A percentile compares a stretch with the other conserved stretches of the same genome.
Evolutionary conservation across 1,140 invertebrate genomes (phyloP).

Genomic region (Hirudo medicinalis): DNA sequence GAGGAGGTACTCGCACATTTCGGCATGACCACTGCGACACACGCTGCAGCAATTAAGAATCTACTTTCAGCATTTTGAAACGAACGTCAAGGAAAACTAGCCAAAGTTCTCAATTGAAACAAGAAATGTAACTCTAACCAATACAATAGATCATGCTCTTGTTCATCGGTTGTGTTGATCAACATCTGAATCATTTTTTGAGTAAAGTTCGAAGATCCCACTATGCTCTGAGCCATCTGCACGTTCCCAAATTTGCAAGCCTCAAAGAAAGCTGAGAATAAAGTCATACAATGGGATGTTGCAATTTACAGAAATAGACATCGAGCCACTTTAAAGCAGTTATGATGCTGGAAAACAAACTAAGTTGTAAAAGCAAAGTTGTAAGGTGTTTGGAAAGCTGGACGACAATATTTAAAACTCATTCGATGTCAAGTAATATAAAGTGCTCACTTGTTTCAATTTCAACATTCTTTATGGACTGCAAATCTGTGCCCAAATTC

Average conservation of each 20-base stretch:
- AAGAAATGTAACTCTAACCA: background rate
- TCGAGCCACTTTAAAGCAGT: too few species aligned
- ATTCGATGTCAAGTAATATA: too few species aligned
- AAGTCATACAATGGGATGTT: too few species aligned
- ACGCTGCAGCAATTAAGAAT: constrained; percentile 28
- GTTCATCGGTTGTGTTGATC: background rate
- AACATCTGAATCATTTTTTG: background rate
- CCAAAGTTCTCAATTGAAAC: background rate
- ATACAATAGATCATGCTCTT: constrained; percentile 2
- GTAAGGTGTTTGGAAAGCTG: too few species aligned
- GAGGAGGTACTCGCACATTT: constrained; percentile 64
- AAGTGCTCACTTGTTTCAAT: too few species aligned
- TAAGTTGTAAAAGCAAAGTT: too few species aligned
- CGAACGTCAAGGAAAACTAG: background rate
- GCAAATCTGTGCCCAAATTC: too few species aligned
- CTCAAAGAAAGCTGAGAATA: background rate
- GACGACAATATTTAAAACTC: too few species aligned
- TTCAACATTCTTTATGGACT: too few species aligned
- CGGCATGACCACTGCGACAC: constrained; percentile 43
- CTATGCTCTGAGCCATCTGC: background rate
- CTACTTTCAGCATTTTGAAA: background rate
- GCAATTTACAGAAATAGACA: too few species aligned
- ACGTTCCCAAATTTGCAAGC: constrained; percentile 5
- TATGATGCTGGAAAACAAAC: too few species aligned
- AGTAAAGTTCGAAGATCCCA: background rate